Evolutionary conservation across 1,140 invertebrate species (phyloP).

Genomic region (Campodea augens): DNA sequence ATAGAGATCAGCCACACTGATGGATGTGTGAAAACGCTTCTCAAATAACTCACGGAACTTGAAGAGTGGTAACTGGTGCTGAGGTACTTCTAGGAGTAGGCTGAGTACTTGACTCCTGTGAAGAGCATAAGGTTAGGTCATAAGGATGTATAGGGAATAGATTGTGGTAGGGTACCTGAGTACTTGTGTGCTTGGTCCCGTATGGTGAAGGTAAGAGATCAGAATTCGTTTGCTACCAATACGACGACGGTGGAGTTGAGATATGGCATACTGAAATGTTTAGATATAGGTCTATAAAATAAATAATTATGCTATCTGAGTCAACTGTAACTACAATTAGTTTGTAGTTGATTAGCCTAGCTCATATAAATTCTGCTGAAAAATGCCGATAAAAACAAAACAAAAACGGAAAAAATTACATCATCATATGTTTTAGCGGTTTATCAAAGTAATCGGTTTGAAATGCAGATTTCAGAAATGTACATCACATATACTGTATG

Average conservation of each 20-base stretch:
- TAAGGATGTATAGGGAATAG: slow-evolving; percentile 3
- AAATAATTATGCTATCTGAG: too few species aligned
- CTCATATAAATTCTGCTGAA: too few species aligned
- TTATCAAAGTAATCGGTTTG: too few species aligned
- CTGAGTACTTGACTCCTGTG: slow-evolving; percentile 31
- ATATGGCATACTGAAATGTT: too few species aligned
- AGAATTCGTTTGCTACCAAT: slow-evolving; percentile 63
- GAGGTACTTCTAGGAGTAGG: slow-evolving; percentile 46
- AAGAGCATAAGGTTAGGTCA: not conserved
- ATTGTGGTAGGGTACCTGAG: slow-evolving; percentile 27
- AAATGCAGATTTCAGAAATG: too few species aligned
- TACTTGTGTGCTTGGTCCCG: slow-evolving; percentile 39
- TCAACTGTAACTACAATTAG: too few species aligned
- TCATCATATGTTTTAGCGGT: too few species aligned
- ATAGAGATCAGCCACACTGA: slow-evolving; percentile 60
- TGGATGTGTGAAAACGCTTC: slow-evolving; percentile 53
- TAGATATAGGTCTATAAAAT: too few species aligned
- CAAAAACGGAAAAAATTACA: too few species aligned
- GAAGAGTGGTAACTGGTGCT: slow-evolving; percentile 54
- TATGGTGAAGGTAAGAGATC: slow-evolving; percentile 47
- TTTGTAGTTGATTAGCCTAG: too few species aligned
- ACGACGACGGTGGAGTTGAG: slow-evolving; percentile 59
- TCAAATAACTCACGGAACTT: slow-evolving; percentile 73
- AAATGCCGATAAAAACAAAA: too few species aligned
- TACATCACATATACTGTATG: too few species aligned